Evolutionary conservation across 2,113 vertebrate genomes (phyloP).

Genomic region (Microcebus griseorufus): DNA sequence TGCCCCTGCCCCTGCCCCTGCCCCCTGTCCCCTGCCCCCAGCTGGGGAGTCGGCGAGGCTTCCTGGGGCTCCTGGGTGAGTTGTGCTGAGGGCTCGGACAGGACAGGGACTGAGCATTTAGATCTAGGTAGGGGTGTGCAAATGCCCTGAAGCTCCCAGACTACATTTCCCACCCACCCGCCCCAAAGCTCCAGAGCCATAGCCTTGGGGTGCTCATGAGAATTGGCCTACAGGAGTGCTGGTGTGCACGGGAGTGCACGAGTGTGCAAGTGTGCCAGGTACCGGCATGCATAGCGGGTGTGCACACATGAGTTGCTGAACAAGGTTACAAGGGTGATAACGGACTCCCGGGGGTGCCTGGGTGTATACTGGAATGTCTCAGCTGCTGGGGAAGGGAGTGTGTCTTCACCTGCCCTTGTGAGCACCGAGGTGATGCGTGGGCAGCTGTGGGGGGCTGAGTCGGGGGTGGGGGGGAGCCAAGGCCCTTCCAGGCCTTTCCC

Average conservation of each 20-base stretch:
- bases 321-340: no score
- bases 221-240: not conserved
- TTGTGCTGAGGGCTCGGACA: not conserved
- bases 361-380: not conserved
- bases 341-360: not conserved
- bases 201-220: not conserved
- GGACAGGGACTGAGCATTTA: not conserved
- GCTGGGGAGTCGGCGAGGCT: not conserved
- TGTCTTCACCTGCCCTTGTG: not conserved
- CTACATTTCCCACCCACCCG: not conserved
- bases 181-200: not conserved
- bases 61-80: not conserved
- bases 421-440: not conserved
- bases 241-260: not conserved
- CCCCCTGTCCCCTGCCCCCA: not conserved
- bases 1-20: no score
- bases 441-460: rapidly evolving
- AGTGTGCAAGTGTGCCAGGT: not conserved
- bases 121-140: not conserved
- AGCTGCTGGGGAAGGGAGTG: not conserved
- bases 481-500: not conserved
- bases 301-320: not conserved
- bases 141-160: not conserved
- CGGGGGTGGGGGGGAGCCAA: not conserved
- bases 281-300: no score